A percentile compares a stretch with the other conserved stretches of the same genome.
phyloP scores from a whole-genome alignment of 2,888 invertebrate genomes.

The Augochlorella aurata region DNA sequence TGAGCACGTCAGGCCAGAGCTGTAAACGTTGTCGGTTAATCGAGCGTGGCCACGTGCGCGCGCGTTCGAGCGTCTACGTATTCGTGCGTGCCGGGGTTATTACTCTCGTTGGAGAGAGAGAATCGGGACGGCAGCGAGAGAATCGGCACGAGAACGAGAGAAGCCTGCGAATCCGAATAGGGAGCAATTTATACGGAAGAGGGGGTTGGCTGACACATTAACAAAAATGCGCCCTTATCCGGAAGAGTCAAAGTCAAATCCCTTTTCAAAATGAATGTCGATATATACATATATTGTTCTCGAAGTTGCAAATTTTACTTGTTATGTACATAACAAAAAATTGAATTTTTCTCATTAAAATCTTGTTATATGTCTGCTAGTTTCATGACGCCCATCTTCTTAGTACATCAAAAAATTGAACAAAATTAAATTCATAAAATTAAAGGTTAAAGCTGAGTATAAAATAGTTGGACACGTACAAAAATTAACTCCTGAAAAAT shows the following conservation, averaged over 20 bases:
- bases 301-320: no score
- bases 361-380: no score
- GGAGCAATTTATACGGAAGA: neutral
- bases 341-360: no score
- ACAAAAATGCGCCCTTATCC: neutral
- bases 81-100: slow-evolving; percentile 63
- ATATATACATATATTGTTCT: no score
- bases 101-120: slow-evolving; percentile 61
- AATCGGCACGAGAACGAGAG: slow-evolving; percentile 8
- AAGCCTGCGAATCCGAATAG: neutral
- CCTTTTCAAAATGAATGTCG: no score
- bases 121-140: slow-evolving; percentile 60
- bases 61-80: slow-evolving; percentile 17
- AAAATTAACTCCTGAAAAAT: no score
- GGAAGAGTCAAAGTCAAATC: neutral
- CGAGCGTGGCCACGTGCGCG: slow-evolving; percentile 31
- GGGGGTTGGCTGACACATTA: neutral
- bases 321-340: no score
- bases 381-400: no score
- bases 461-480: no score
- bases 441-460: no score
- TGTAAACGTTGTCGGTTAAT: slow-evolving; percentile 72
- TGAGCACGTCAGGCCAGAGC: slow-evolving; percentile 69
- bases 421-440: no score
- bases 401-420: no score